Evolutionary conservation across 2,113 vertebrate species (phyloP).

Genomic region (Piprites chloris): DNA sequence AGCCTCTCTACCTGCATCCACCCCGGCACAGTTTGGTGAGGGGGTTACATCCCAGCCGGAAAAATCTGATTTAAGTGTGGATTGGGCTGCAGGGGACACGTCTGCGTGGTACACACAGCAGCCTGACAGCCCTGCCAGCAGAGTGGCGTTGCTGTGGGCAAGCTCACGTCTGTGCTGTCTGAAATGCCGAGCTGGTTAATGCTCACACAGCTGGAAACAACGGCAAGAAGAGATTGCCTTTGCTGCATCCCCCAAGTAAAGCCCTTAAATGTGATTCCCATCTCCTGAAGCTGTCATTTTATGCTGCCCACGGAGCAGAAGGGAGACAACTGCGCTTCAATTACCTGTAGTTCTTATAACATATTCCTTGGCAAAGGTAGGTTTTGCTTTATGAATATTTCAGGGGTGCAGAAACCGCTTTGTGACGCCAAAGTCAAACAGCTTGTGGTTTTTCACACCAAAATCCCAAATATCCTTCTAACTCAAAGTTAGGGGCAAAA

Average conservation of each 20-base stretch:
- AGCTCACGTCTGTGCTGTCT: not conserved
- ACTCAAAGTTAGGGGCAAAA: not conserved
- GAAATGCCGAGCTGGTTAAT: not conserved
- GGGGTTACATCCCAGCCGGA: not conserved
- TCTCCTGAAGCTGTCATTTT: not conserved
- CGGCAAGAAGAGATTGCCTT: not conserved
- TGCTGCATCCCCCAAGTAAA: not conserved
- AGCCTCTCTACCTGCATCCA: not conserved
- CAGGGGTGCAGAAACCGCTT: not conserved
- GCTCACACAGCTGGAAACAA: not conserved
- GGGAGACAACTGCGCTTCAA: not conserved
- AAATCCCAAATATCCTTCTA: not conserved
- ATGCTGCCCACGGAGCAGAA: not conserved
- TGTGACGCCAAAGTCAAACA: not conserved
- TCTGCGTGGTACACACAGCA: not conserved
- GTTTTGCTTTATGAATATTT: not conserved
- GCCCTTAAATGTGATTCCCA: not conserved
- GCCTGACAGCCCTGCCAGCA: not conserved
- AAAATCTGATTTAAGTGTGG: not conserved
- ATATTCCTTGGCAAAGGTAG: not conserved
- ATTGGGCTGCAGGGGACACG: not conserved
- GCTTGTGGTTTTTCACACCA: not conserved
- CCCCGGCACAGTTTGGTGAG: accelerated
- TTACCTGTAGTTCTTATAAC: not conserved
- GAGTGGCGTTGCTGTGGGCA: not conserved